Evolutionary conservation across 2,797 vertebrate species (phyloP).

Genomic region (Vipera latastei): DNA sequence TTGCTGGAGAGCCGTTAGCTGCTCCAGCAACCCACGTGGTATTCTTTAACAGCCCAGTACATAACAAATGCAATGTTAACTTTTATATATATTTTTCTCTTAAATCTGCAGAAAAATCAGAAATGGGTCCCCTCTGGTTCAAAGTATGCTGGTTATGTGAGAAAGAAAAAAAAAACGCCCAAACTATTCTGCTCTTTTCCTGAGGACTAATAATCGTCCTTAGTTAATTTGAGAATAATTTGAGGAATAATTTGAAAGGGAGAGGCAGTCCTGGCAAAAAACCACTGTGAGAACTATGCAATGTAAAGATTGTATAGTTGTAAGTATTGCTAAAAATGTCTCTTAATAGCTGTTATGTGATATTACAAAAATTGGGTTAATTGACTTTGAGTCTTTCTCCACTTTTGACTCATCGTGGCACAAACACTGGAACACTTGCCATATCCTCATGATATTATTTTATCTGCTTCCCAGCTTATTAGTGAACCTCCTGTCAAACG

Average conservation of each 20-base stretch:
- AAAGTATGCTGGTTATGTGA: not conserved
- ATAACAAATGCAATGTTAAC: not conserved
- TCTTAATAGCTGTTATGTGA: not conserved
- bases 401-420: not conserved
- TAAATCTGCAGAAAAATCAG: not conserved
- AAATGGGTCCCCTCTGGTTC: not conserved
- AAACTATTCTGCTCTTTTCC: not conserved
- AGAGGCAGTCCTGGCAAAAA: not conserved
- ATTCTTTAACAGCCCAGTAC: too few relatives aligned
- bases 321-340: not conserved
- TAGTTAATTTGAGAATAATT: not conserved
- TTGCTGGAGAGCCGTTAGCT: too few relatives aligned
- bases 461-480: not conserved
- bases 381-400: not conserved
- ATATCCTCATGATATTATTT: not conserved
- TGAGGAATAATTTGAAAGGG: not conserved
- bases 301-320: not conserved
- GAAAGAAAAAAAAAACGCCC: not conserved
- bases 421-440: not conserved
- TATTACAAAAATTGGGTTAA: not conserved
- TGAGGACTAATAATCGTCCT: not conserved
- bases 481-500: not conserved
- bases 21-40: too few relatives aligned
- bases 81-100: not conserved
- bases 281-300: not conserved